A percentile compares a stretch with the other conserved stretches of the same genome.
These are phyloP conservation scores for Nasonia giraulti DNA, from an alignment of 1,140 invertebrate species.

Conservation along the genomic window DNA sequence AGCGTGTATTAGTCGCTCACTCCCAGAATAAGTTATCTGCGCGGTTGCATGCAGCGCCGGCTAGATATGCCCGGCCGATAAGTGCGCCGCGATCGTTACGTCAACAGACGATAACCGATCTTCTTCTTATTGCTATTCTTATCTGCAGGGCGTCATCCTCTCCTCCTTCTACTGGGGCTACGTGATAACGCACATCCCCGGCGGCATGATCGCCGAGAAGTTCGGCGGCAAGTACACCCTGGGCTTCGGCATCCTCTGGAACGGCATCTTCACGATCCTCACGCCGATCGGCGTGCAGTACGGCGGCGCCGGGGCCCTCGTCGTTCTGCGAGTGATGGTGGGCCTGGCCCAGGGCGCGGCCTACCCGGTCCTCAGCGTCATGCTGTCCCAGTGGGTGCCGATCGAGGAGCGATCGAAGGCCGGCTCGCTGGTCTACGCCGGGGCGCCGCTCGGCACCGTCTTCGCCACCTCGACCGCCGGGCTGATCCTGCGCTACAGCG, in stretches of 20 bases:
- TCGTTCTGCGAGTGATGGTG: slow-evolving; percentile 80
- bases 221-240: slow-evolving; percentile 87
- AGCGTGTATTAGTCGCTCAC: too few species aligned
- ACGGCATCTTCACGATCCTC: slow-evolving; percentile 83
- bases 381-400: slow-evolving; percentile 85
- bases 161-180: slow-evolving; percentile 80
- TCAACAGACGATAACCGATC: not conserved
- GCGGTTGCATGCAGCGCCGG: too few species aligned
- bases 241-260: slow-evolving; percentile 82
- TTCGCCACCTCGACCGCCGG: slow-evolving; percentile 83
- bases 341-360: slow-evolving; percentile 86
- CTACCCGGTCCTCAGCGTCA: slow-evolving; percentile 83
- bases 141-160: slow-evolving; percentile 75
- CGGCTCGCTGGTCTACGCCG: slow-evolving; percentile 83
- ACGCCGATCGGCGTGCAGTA: slow-evolving; percentile 77
- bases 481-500: slow-evolving; percentile 78
- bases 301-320: slow-evolving; percentile 78
- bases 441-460: slow-evolving; percentile 82
- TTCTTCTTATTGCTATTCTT: not conserved
- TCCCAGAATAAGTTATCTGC: too few species aligned
- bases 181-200: slow-evolving; percentile 76
- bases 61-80: too few species aligned
- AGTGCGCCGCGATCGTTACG: too few species aligned
- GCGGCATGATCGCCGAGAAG: slow-evolving; percentile 80
- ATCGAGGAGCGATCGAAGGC: slow-evolving; percentile 82